Evolutionary conservation across 2,888 invertebrate species (phyloP).

Genomic region (Drosophila anomalata): DNA sequence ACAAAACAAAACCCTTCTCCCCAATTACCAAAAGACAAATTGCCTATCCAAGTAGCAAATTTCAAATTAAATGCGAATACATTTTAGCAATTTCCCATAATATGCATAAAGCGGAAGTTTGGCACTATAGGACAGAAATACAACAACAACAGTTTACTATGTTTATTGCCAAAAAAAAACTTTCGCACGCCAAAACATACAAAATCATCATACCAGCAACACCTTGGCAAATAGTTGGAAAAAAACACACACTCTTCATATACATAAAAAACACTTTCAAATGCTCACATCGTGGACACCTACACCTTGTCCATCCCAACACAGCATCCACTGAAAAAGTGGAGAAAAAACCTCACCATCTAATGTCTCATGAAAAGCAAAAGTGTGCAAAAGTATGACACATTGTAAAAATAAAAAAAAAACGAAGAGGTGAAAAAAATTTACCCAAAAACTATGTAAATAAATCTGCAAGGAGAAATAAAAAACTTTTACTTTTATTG

Average conservation of each 20-base stretch:
- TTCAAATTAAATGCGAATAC: constrained; percentile 14
- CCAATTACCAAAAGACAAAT: not conserved
- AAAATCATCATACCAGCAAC: constrained; percentile 39
- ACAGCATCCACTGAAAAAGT: constrained; percentile 51
- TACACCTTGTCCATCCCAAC: constrained; percentile 46
- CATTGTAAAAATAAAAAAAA: constrained; percentile 44
- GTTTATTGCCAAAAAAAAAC: constrained; percentile 33
- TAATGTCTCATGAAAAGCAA: constrained; percentile 66
- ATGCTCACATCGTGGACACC: constrained; percentile 51
- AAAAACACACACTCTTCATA: constrained; percentile 33
- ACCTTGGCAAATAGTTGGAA: constrained; percentile 20
- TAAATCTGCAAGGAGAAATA: constrained; percentile 52
- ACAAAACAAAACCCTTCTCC: not conserved
- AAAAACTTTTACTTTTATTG: constrained; percentile 74
- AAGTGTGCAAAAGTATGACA: constrained; percentile 65
- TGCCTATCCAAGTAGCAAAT: constrained; percentile 1
- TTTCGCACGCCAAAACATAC: constrained; percentile 46
- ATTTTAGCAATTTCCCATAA: constrained; percentile 38
- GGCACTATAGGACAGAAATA: constrained; percentile 18
- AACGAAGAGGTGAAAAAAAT: constrained; percentile 12
- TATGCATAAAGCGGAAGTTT: constrained; percentile 42
- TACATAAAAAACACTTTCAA: constrained; percentile 58
- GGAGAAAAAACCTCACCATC: constrained; percentile 10
- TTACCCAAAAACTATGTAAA: constrained; percentile 51
- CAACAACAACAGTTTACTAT: constrained; percentile 20